A percentile compares a stretch with the other conserved stretches of the same genome.
These are phyloP conservation scores for Dysmachus trigonus DNA, from an alignment of 2,888 invertebrate species.

Conservation along the genomic window DNA sequence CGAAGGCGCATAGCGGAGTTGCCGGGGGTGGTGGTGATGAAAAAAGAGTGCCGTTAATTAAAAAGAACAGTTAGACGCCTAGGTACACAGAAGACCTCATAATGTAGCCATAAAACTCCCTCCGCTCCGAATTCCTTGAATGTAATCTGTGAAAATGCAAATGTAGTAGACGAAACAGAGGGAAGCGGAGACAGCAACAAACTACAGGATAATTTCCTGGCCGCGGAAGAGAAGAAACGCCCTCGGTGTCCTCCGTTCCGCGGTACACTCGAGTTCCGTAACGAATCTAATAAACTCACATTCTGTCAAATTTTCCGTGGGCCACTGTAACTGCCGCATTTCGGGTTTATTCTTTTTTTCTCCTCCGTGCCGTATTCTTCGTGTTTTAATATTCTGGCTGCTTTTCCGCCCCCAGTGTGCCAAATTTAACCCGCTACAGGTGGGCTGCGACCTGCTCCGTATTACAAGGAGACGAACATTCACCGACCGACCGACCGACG, in stretches of 20 bases:
- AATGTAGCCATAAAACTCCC: neutral
- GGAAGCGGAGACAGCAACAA: neutral
- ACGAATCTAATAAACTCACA: constrained; percentile 39
- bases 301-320: constrained; percentile 1
- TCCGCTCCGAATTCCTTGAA: constrained; percentile 5
- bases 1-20: neutral
- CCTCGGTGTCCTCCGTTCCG: neutral
- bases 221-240: neutral
- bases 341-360: constrained; percentile 2
- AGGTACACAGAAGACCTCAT: constrained; percentile 8
- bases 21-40: neutral
- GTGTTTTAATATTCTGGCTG: constrained; percentile 3
- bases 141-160: constrained; percentile 28
- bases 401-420: neutral
- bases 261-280: constrained; percentile 7
- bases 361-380: neutral
- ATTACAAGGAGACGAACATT: neutral
- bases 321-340: neutral
- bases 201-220: constrained; percentile 13
- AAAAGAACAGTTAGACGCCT: neutral
- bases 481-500: no score
- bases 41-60: constrained; percentile 8
- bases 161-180: constrained; percentile 5
- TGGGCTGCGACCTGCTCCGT: neutral
- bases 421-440: constrained; percentile 16